Evolutionary conservation across 2,888 invertebrate species (phyloP), one percentile per base, ranked within the genome.

Genomic region (Drosophila mimetica): DNA sequence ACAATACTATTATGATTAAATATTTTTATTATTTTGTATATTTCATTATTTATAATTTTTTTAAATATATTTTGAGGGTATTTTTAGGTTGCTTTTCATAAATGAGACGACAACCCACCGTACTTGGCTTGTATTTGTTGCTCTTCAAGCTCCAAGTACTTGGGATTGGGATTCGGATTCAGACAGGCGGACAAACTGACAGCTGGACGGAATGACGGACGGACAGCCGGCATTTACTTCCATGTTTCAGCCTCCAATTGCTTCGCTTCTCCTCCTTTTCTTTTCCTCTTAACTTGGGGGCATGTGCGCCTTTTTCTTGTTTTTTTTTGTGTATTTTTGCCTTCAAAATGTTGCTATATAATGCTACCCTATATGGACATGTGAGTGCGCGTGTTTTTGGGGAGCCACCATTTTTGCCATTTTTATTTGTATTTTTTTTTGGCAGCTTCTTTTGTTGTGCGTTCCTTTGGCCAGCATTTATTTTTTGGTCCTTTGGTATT

Each of bases 141-240:
- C 80, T 74, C 74, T 70, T 76, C 73, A 75, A 75, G 72, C 79
- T 76, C 66, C 70, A 85, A 85, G 80, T 78, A 72, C 75, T 48
- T 48, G 25, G 37, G 22, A 47, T 34, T 47, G 34, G 30, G 9
- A 30, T 75, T 83, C 78, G 78, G 76, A 77, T 59, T 47, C 48
- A 34, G 63, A 42, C 70, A 46, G 46, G 42, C 51, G 52, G 53
- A 69, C 69, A 42, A 25, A 54, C 47, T 48, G 55, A 37, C 55
- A 51, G 51, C 36, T 37, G 25, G 51, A 37, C 36, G 51, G 22
- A 25, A 4, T 37, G 55, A 55, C 58, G 22, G 50, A 52, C 50
- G 73, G 79, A 74, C 57, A 75, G 77, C 74, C 83, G 76, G 80
- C 80, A 80, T 86, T 84, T 83, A 84, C 79, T 84, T 84, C 86